Percentiles rank a stretch among this genome's conserved stretches.
Evolutionary conservation across 1,140 invertebrate genomes (phyloP).

Genomic region (Sipha flava): DNA sequence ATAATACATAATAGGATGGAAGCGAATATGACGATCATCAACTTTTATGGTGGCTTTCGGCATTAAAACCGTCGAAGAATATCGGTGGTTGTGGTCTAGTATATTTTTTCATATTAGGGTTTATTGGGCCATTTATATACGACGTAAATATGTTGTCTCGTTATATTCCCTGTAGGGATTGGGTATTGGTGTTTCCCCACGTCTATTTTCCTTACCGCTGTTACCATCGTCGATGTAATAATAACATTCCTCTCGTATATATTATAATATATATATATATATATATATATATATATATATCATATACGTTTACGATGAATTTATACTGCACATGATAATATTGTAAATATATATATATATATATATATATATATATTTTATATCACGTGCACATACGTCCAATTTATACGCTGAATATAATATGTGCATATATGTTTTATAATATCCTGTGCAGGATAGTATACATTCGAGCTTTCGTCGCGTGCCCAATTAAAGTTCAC

Average conservation of each 20-base stretch:
- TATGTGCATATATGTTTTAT: too few relatives aligned
- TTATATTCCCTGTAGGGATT: slow-evolving; percentile 26
- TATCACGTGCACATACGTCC: not conserved
- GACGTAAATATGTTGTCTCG: slow-evolving; percentile 29
- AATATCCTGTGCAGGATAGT: too few relatives aligned
- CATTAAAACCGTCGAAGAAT: slow-evolving; percentile 20
- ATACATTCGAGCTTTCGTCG: too few relatives aligned
- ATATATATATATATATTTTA: too few relatives aligned
- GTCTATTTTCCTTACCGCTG: not conserved
- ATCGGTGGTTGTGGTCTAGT: not conserved
- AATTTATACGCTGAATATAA: too few relatives aligned
- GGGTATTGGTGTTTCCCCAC: slow-evolving; percentile 19
- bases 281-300: too few relatives aligned
- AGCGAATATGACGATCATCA: not conserved
- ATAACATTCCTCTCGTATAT: slow-evolving; percentile 3
- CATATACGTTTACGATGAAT: too few relatives aligned
- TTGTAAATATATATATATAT: too few relatives aligned
- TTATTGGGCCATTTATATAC: slow-evolving; percentile 31
- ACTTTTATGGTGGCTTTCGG: slow-evolving; percentile 11
- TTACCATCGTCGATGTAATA: not conserved
- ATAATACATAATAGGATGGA: not conserved
- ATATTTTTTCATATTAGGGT: slow-evolving; percentile 30
- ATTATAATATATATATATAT: not conserved
- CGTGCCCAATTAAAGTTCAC: too few relatives aligned
- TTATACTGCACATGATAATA: too few relatives aligned